Evolutionary conservation across 2,888 invertebrate genomes (phyloP).

Genomic region (Orthonychiurus folsomi): DNA sequence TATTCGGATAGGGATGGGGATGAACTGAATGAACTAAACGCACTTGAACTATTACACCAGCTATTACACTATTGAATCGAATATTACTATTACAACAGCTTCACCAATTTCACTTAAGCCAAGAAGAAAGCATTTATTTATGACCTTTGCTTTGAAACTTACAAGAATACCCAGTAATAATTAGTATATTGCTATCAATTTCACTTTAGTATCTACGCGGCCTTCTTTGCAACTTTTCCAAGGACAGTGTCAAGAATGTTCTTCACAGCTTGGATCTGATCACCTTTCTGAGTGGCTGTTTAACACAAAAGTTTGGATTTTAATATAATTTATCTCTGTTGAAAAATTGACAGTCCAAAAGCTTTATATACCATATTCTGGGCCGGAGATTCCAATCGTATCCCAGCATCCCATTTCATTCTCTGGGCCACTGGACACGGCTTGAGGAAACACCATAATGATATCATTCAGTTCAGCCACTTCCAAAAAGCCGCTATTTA

Average conservation of each 20-base stretch:
- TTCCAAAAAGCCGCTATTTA: constrained; percentile 26
- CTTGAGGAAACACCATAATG: constrained; percentile 33
- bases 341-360: neutral
- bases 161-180: no score
- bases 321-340: neutral
- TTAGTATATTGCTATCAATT: no score
- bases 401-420: constrained; percentile 31
- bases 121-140: no score
- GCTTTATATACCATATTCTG: constrained; percentile 23
- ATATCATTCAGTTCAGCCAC: constrained; percentile 26
- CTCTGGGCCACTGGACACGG: constrained; percentile 8
- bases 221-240: neutral
- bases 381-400: constrained; percentile 21
- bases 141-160: no score
- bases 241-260: neutral
- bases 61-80: no score
- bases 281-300: neutral
- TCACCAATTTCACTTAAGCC: no score
- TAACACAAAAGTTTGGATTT: neutral
- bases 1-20: no score
- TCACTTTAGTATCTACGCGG: no score
- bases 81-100: no score
- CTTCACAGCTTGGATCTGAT: neutral
- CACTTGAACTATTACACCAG: no score
- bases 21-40: no score